Base-by-base conservation (phyloP, 2,797 vertebrate species). In the Allobates femoralis region DNA sequence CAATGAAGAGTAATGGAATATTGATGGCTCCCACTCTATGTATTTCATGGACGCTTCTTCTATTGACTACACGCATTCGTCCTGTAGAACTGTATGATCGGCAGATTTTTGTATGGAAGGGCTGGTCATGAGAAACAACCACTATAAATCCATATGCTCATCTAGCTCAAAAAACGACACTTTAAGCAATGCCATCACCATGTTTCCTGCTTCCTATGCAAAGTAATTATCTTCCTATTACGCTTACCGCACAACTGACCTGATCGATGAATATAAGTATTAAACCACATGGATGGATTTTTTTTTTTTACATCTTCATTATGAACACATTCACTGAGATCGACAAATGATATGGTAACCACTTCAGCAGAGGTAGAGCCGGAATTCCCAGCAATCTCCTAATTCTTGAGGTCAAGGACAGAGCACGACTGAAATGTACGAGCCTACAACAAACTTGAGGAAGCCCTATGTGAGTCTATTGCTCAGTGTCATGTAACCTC, bases 181-280 rank as follows among this genome's bases (percentile, higher is more conserved):
- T n/a, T n/a, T n/a, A n/a, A 46, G 41, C 5, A 46, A 46, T 46
- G 41, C 41, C 41, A 46, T 46, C 41, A 46, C 41, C 41, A 46
- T 46, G 1, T 19, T 91, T 95, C 93, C 90, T 90, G 89, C 90
- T 93, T 89, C 90, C 93, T 93, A 94, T 93, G 93, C 92, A 95
- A 96, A 92, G 92, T 93, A 96, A 96, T 97, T 94, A 92, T 92
- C 94, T 91, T 94, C 94, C 92, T 88, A 94, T 94, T 96, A 96
- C 96, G 97, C 96, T 97, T 95, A 96, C 94, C 94, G 92, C 92
- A 91, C 89, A 94, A 91, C 91, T 94, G 92, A 94, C 93, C 95
- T 95, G 95, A 94, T 92, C 92, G 93, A 91, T 95, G 94, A 94
- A 94, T 93, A 95, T 96, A 95, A 96, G 96, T 94, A 95, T 94